Evolutionary conservation across 1,140 invertebrate genomes (phyloP).

Genomic region (Spodoptera frugiperda): DNA sequence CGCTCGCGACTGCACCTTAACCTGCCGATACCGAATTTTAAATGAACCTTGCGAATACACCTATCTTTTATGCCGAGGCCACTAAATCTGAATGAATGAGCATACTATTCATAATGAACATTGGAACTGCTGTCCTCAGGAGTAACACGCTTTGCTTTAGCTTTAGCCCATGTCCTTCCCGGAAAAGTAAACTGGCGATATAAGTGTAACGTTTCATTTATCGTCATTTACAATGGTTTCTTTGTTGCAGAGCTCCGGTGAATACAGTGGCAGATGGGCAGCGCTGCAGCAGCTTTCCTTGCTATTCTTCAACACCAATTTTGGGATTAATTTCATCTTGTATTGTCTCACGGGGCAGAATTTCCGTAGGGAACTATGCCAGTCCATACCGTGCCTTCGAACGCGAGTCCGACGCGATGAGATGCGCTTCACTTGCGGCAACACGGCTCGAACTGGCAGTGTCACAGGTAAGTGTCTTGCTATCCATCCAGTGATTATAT

Average conservation of each 20-base stretch:
- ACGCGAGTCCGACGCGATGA: conserved; percentile 47
- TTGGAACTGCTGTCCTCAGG: no score
- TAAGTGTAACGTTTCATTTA: no score
- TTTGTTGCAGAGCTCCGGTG: conserved; percentile 54
- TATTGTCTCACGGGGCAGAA: conserved; percentile 94
- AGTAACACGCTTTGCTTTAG: no score
- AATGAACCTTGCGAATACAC: no score
- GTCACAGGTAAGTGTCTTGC: conserved; percentile 64
- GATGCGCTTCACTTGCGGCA: conserved; percentile 48
- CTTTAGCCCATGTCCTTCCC: no score
- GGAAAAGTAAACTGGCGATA: no score
- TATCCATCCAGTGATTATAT: neutral
- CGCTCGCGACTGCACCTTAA: no score
- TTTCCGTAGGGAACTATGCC: conserved; percentile 89
- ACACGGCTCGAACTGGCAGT: conserved; percentile 58
- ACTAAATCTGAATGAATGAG: no score
- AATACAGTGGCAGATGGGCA: conserved; percentile 71
- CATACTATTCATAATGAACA: no score
- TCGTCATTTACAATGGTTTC: no score
- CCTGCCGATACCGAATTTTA: no score
- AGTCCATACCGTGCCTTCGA: conserved; percentile 61
- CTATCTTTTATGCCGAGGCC: no score
- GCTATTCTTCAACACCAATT: conserved; percentile 91
- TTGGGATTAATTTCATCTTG: conserved; percentile 94
- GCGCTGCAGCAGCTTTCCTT: conserved; percentile 87